Evolutionary conservation across 2,113 vertebrate species (phyloP).

Genomic region (Protomyctophum bolini): DNA sequence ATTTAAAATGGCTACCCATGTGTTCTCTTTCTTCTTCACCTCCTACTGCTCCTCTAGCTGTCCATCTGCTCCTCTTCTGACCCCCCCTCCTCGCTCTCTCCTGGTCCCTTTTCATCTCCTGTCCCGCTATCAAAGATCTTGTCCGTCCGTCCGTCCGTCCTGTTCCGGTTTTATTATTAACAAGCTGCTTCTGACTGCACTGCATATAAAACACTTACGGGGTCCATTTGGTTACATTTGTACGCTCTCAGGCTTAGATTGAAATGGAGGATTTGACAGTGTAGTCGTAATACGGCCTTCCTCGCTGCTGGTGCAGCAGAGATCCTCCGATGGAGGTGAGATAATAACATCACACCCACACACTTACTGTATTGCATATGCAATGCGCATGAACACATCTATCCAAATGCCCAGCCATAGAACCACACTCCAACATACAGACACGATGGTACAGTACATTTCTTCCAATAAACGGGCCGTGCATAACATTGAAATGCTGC

Average conservation of each 20-base stretch:
- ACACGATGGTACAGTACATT: slow-evolving; percentile 20
- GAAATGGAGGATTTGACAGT: background rate
- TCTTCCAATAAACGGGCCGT: slow-evolving; percentile 24
- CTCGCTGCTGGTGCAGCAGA: background rate
- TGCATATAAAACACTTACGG: no score
- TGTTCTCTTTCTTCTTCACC: background rate
- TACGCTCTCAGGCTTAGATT: no score
- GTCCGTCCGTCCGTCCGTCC: background rate
- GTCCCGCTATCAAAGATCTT: background rate
- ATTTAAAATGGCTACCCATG: slow-evolving; percentile 12
- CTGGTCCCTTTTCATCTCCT: slow-evolving; percentile 8
- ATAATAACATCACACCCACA: background rate
- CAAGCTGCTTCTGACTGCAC: slow-evolving; percentile 4
- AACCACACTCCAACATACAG: background rate
- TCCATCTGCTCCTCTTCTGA: slow-evolving; percentile 21
- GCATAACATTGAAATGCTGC: background rate
- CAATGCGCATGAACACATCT: background rate
- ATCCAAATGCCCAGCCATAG: background rate
- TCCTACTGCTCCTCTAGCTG: slow-evolving; percentile 9
- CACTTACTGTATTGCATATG: background rate
- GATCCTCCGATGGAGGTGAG: slow-evolving; percentile 1
- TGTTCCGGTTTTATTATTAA: slow-evolving; percentile 18
- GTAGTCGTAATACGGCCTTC: slow-evolving; percentile 4
- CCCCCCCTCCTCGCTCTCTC: background rate
- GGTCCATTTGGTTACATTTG: no score